phyloP scores from a whole-genome alignment of 2,888 invertebrate species.

The Dendrolimus pini region DNA sequence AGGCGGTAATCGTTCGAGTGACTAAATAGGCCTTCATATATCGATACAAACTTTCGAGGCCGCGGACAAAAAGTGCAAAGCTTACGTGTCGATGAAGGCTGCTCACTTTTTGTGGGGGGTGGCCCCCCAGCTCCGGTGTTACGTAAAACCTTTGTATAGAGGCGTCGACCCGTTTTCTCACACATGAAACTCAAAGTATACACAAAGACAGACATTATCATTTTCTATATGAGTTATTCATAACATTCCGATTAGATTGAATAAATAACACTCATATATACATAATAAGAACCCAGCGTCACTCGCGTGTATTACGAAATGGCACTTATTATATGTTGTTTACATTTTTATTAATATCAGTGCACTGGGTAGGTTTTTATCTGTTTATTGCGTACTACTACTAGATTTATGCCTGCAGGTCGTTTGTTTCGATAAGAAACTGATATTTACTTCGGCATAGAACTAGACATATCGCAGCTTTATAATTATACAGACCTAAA shows the following conservation, averaged over 20 bases:
- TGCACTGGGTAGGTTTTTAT: neutral
- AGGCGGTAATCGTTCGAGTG: too few species aligned
- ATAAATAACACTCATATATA: neutral
- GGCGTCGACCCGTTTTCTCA: neutral
- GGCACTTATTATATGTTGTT: neutral
- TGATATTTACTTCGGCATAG: neutral
- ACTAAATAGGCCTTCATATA: too few species aligned
- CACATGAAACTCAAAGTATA: too few species aligned
- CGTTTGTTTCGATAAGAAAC: neutral
- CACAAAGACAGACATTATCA: slow-evolving; percentile 39
- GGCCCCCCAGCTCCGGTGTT: neutral
- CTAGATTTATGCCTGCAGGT: neutral
- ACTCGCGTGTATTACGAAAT: neutral
- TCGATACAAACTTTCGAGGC: neutral
- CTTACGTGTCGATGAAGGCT: neutral
- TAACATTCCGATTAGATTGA: slow-evolving; percentile 16
- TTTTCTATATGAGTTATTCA: slow-evolving; percentile 47
- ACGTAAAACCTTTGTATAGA: neutral
- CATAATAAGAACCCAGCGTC: neutral
- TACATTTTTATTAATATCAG: neutral
- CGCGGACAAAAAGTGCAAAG: neutral
- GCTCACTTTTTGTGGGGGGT: neutral
- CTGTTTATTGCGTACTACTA: too few species aligned
- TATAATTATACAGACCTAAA: neutral
- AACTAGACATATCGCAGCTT: neutral